These are phyloP conservation scores for Chymomyza amoena DNA, from an alignment of 2,888 invertebrate genomes.

Conservation along the genomic window DNA sequence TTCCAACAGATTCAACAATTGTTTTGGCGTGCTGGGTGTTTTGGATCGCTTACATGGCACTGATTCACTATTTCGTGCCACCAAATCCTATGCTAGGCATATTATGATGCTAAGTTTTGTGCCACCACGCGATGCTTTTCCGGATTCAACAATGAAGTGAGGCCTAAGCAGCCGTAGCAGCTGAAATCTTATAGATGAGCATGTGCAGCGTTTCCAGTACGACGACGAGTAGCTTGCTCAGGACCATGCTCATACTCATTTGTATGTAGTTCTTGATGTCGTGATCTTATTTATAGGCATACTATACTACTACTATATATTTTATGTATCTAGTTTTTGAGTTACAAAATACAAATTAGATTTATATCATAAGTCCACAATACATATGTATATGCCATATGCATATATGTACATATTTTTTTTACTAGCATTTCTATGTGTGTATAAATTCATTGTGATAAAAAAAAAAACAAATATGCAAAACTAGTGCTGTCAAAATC, in stretches of 20 bases:
- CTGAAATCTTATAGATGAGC: neutral
- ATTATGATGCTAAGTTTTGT: constrained; percentile 85
- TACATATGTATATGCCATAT: neutral
- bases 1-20: constrained; percentile 86
- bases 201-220: neutral
- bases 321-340: neutral
- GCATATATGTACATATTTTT: neutral
- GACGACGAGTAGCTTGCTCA: no score
- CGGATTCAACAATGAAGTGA: constrained; percentile 79
- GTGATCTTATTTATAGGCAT: neutral
- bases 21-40: constrained; percentile 90
- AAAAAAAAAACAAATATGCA: constrained; percentile 8
- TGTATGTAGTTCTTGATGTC: neutral
- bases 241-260: neutral
- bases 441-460: constrained; percentile 37
- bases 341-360: neutral
- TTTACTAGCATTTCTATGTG: constrained; percentile 22
- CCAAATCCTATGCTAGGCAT: constrained; percentile 85
- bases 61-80: constrained; percentile 86
- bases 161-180: neutral
- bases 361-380: neutral
- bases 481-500: constrained; percentile 1
- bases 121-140: constrained; percentile 84
- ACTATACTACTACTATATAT: neutral
- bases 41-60: constrained; percentile 91